Base-by-base conservation (phyloP, 2,888 invertebrate genomes). In the Gasteruption jaculator region DNA sequence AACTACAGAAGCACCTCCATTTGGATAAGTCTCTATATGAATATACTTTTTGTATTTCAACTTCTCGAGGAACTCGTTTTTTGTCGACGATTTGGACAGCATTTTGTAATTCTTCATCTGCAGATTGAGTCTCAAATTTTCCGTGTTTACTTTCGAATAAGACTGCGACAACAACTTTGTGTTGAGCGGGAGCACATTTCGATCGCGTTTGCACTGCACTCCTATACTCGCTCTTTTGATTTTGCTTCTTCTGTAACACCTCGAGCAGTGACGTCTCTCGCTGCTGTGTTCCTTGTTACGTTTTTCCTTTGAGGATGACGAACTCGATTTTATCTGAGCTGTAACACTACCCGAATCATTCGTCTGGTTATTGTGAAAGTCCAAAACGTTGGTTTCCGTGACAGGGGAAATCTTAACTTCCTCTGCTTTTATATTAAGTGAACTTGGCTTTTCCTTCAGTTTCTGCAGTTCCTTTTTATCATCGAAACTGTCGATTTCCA, bases 1-100 rank as follows among this genome's bases (percentile, higher is more conserved):
- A 19, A 97, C 79, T 11, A 93, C 86, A 20, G 86, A 82, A 0
- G 94, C 96, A 20, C 94, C 95, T 10, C 97, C 97, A 73, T 97
- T 97, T 0, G 92, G 86, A 70, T 95, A 91, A 1, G 85, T 85
- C 71, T 97, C 95, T 46, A 94, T 81, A 46, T 89, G 85, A 73
- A 94, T 89, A 58, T 83, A 82, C 54, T 83, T 79, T 50, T 72
- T 76, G 61, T 80, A 85, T 59, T 81, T 83, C n/a, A 82, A 66
- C 52, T 74, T 70, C 44, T 75, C 74, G n/a, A 60, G 63, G 32
- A 63, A 51, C 36, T 63, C 58, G 11, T 47, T 50, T 29, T 63
- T 68, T 16, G 44, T 45, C 5, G 50, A 38, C 19, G 54, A 45
- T 48, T 58, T 61, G 12, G 53, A 52, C 16, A 68, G 43, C 24